Evolutionary conservation across 2,888 invertebrate genomes (phyloP).

Genomic region (Serrognathus titanus): DNA sequence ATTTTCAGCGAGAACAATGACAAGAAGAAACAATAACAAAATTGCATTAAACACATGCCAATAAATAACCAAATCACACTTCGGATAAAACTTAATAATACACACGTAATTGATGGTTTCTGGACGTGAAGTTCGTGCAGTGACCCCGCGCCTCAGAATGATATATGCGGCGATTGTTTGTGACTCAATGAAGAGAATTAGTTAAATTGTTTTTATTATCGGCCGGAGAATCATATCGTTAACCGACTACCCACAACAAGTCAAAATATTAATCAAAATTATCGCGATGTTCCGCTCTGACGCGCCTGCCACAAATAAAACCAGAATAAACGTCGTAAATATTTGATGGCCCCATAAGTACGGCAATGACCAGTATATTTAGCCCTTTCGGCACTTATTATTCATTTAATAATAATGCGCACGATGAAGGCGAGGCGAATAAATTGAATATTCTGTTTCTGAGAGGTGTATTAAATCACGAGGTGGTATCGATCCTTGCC

Average conservation of each 20-base stretch:
- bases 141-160: slow-evolving; percentile 8
- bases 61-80: slow-evolving; percentile 2
- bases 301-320: background rate
- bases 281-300: background rate
- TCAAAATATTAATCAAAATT: slow-evolving; percentile 17
- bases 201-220: slow-evolving; percentile 20
- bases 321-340: no score
- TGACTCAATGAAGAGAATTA: slow-evolving; percentile 16
- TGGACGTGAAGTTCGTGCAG: background rate
- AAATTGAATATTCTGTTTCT: no score
- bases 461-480: no score
- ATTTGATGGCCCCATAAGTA: no score
- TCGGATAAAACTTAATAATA: slow-evolving; percentile 1
- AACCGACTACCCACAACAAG: slow-evolving; percentile 14
- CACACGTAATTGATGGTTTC: background rate
- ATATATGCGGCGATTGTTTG: slow-evolving; percentile 17
- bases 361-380: no score
- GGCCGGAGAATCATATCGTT: slow-evolving; percentile 12
- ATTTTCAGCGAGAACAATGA: no score
- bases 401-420: no score
- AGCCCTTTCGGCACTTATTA: no score
- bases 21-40: no score
- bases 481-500: no score
- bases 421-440: no score
- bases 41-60: background rate